Base-by-base conservation (phyloP, 2,888 invertebrate species). In the Polietes domitor region DNA sequence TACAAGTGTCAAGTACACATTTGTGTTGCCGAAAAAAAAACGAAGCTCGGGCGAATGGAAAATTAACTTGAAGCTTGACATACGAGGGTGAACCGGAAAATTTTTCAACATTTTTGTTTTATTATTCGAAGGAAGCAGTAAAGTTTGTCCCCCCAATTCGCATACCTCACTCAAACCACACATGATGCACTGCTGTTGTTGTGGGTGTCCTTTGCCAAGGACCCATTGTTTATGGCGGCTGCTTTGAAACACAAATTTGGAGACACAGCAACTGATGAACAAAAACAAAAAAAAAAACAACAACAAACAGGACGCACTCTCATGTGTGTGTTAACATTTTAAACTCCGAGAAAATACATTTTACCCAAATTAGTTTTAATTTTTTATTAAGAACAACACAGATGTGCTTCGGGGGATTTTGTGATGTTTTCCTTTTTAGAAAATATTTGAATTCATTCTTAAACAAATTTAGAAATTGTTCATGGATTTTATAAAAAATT, bases 1-100 rank as follows among this genome's bases (percentile, higher is more conserved):
- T 58, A 43, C 68, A 70, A 70, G 70, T 76, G 76, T 55, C 76
- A 76, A 76, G 65, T 50, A 75, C 65, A 75, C 65, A 65, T 75
- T 65, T 75, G 37, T 41, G 53, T 21, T 19, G 50, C 19, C n/a
- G 17, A 47, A 74, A 43, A 58, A 61, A 10, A 15, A 32, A 37
- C 37, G 10, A 28, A 47, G 12, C 1, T 19, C n/a, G 17, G 6
- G 24, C 21, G 15, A 41, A 47, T 43, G 68, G 47, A 24, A 70
- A 70, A 24, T 70, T 26, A n/a, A 26, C 68, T 47, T 24, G 43
- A 19, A 55, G 24, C 21, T 24, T 10, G 3, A 55, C 24, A 55
- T 55, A 24, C 24, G 55, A 24, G 55, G 55, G 15, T 41, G 15
- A 41, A 32, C n/a, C 32, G 32, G 32, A 32, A 32, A 32, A 32